Conservation (phyloP, 2,797 vertebrate species). For the Vipera latastei region DNA sequence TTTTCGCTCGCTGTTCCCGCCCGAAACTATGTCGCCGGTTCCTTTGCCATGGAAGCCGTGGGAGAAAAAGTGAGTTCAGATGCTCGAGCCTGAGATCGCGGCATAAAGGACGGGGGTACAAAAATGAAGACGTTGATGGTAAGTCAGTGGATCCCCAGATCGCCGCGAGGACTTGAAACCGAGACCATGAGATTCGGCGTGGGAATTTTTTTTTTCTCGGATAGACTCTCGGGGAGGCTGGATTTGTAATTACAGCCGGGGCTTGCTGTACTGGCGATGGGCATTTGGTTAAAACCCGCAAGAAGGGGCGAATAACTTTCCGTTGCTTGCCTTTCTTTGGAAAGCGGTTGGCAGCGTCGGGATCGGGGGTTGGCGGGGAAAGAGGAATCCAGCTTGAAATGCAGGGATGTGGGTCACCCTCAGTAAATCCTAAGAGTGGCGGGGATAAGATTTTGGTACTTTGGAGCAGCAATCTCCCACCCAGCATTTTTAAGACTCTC, state of each 20-base stretch:
- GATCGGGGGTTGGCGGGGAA: background rate
- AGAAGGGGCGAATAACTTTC: slow-evolving; percentile 51
- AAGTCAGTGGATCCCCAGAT: slow-evolving; percentile 69
- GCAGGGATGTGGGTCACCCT: background rate
- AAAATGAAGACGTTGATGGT: slow-evolving; percentile 94
- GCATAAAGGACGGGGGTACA: slow-evolving; percentile 71
- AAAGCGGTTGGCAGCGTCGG: background rate
- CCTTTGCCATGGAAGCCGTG: slow-evolving; percentile 69
- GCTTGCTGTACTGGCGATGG: background rate
- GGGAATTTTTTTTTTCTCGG: background rate
- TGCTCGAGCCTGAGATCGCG: slow-evolving; percentile 71
- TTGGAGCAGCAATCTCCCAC: background rate
- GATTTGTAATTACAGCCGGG: slow-evolving; percentile 2
- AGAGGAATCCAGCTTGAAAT: slow-evolving; percentile 5
- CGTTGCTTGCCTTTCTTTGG: slow-evolving; percentile 9
- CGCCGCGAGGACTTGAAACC: background rate
- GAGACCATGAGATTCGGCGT: slow-evolving; percentile 14
- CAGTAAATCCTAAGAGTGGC: background rate
- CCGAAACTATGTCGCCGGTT: slow-evolving; percentile 19
- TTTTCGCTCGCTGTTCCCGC: background rate
- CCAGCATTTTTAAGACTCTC: background rate
- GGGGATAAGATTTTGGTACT: background rate
- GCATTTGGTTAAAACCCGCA: background rate
- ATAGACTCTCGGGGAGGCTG: background rate
- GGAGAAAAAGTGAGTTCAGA: slow-evolving; percentile 74